A percentile compares a stretch with the other conserved stretches of the same genome.
These are phyloP conservation scores for Actinia equina DNA, from an alignment of 64 coral and sea anemone species.

Conservation along the genomic window DNA sequence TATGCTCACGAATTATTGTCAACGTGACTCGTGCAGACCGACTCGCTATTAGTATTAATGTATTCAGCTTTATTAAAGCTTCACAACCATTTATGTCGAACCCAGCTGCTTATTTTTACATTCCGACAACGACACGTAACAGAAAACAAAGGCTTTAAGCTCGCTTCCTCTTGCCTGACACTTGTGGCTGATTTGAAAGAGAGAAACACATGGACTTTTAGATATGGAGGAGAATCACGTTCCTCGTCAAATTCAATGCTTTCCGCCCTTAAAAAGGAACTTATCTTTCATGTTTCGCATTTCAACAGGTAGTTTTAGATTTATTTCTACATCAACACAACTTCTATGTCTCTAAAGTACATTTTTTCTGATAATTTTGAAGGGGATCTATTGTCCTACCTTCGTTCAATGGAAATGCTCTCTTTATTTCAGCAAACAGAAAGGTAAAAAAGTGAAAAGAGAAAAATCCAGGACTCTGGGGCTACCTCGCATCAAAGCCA, in stretches of 20 bases:
- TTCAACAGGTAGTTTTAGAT: slow-evolving; percentile 14
- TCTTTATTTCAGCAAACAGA: slow-evolving; percentile 43
- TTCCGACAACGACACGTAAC: neutral
- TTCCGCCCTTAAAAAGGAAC: slow-evolving; percentile 7
- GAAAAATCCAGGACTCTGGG: slow-evolving; percentile 75
- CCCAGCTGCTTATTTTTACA: slow-evolving; percentile 12
- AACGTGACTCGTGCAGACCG: neutral
- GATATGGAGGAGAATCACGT: neutral
- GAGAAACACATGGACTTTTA: neutral
- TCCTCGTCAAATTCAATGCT: slow-evolving; percentile 12
- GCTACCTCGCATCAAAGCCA: slow-evolving; percentile 63
- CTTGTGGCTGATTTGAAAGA: neutral
- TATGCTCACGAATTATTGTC: neutral
- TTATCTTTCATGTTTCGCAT: slow-evolving; percentile 2
- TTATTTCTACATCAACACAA: neutral
- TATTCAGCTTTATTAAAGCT: slow-evolving; percentile 10
- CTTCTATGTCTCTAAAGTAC: neutral
- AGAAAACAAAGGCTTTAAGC: neutral
- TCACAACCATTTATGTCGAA: slow-evolving; percentile 17
- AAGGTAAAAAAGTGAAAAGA: slow-evolving; percentile 91
- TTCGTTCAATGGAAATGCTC: neutral
- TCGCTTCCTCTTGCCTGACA: neutral
- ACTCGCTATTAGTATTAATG: slow-evolving; percentile 5
- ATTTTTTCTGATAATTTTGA: neutral
- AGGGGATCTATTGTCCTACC: neutral